Evolutionary conservation across 2,113 vertebrate genomes (phyloP).

Genomic region (Scytalopus superciliaris): DNA sequence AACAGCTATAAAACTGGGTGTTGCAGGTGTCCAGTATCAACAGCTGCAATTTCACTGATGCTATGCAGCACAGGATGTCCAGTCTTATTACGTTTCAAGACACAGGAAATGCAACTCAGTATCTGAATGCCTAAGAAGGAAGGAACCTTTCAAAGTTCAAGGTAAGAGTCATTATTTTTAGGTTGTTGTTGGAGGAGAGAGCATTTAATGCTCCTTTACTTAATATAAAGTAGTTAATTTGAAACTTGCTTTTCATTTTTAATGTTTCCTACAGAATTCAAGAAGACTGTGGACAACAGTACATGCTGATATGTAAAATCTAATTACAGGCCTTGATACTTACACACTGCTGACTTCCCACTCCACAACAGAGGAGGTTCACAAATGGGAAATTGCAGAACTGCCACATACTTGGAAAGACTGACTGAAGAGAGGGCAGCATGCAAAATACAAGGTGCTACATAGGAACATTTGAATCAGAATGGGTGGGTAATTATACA

Average conservation of each 20-base stretch:
- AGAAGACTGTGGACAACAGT: neutral
- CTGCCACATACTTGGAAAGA: neutral
- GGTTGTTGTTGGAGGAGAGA: neutral
- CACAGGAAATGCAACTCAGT: slow-evolving; percentile 2
- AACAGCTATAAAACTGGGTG: neutral
- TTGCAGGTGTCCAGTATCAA: neutral
- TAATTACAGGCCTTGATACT: neutral
- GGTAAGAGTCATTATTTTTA: neutral
- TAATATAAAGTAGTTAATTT: neutral
- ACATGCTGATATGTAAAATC: neutral
- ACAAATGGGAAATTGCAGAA: neutral
- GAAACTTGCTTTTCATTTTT: neutral
- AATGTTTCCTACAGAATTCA: neutral
- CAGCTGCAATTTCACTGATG: slow-evolving; percentile 5
- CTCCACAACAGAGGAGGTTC: neutral
- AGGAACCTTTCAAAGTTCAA: neutral
- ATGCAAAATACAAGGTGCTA: neutral
- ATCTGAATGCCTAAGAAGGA: neutral
- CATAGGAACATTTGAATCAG: neutral
- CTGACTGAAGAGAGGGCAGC: neutral
- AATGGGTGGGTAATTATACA: neutral
- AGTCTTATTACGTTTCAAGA: neutral
- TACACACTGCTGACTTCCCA: neutral
- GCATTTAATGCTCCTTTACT: neutral
- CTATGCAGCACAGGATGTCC: slow-evolving; percentile 16